Conservation (phyloP, 2,888 invertebrate genomes). For the Phyllotreta cruciferae region DNA sequence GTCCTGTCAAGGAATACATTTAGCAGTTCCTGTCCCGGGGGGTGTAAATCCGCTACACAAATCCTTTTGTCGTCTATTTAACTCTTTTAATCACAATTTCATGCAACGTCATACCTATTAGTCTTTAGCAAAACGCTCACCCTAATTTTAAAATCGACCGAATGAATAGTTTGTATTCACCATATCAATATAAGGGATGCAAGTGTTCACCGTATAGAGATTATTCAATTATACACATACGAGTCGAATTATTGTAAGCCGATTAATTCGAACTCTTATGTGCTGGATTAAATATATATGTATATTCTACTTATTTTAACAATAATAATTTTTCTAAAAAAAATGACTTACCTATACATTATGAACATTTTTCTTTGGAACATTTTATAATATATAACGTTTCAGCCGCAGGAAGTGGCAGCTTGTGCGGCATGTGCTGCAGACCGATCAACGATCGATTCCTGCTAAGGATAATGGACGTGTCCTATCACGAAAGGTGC, state of each 20-base stretch:
- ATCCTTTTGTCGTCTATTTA: conserved; percentile 57
- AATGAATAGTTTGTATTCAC: no score
- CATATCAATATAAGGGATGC: no score
- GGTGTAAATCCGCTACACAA: conserved; percentile 55
- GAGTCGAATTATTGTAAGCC: background rate
- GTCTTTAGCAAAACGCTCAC: conserved; percentile 45
- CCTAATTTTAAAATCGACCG: conserved; percentile 11
- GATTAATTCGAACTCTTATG: background rate
- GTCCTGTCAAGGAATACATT: conserved; percentile 47
- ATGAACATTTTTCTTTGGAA: no score
- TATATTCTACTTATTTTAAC: no score
- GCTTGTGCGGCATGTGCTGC: conserved; percentile 72
- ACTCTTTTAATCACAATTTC: conserved; percentile 59
- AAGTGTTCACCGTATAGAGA: no score
- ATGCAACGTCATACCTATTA: conserved; percentile 58
- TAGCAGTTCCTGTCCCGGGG: conserved; percentile 45
- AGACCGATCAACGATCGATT: conserved; percentile 77
- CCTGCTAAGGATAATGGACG: conserved; percentile 76
- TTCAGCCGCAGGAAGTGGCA: conserved; percentile 52
- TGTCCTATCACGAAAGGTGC: conserved; percentile 79
- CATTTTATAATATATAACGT: no score
- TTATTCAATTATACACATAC: background rate
- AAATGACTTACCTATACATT: no score
- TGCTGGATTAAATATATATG: conserved; percentile 34
- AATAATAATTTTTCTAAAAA: no score